phyloP scores from a whole-genome alignment of 2,888 invertebrate species.

The Spodoptera littoralis region DNA sequence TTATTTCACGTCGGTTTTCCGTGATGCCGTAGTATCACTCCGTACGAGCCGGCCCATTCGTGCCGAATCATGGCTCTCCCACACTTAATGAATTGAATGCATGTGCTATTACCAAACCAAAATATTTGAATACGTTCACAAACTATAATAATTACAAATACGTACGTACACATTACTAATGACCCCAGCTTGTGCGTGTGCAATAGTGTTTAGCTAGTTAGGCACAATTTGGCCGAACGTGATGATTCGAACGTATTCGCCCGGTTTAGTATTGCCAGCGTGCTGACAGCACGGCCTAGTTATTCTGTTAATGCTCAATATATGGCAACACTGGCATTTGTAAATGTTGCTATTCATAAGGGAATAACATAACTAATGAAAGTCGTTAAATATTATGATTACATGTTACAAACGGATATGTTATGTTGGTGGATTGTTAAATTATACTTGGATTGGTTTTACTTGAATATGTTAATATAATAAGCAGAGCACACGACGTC shows the following conservation, averaged over 20 bases:
- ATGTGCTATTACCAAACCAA: background rate
- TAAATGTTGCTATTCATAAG: constrained; percentile 32
- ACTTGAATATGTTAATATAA: too few species aligned
- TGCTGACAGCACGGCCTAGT: constrained; percentile 20
- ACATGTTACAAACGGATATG: background rate
- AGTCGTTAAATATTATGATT: constrained; percentile 17
- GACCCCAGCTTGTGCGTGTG: constrained; percentile 34
- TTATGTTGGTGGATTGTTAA: too few species aligned
- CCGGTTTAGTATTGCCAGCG: constrained; percentile 23
- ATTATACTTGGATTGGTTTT: too few species aligned
- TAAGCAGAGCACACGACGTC: too few species aligned
- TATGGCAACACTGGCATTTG: constrained; percentile 26
- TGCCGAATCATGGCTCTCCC: too few species aligned
- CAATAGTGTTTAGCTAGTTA: constrained; percentile 40
- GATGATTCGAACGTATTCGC: constrained; percentile 45
- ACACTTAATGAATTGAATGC: too few species aligned
- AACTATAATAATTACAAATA: constrained; percentile 4
- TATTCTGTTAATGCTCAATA: constrained; percentile 38
- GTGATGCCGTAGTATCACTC: too few species aligned
- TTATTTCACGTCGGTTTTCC: too few species aligned
- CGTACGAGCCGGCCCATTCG: too few species aligned
- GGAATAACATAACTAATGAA: constrained; percentile 43
- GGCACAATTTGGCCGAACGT: constrained; percentile 41
- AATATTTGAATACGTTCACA: constrained; percentile 1
- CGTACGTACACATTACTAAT: constrained; percentile 38